Evolutionary conservation across 1,140 invertebrate genomes (phyloP), one percentile per base, ranked within the genome.

Genomic region (Stegodyphus mimosarum): DNA sequence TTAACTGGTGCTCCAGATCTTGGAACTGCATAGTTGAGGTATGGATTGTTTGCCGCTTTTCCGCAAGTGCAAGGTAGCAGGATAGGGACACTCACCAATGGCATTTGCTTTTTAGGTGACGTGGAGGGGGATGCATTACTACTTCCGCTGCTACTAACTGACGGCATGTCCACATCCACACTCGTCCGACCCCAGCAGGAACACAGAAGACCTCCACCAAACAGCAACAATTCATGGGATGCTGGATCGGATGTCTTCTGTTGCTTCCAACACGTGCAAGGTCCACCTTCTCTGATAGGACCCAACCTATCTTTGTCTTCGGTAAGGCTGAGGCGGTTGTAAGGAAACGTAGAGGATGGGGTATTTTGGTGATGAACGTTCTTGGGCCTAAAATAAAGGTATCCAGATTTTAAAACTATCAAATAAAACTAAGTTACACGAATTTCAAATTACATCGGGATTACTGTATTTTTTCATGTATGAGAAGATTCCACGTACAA

Each of bases 61-160:
- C 83, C 83, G 11, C 83, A 86, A 0, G 83, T 86, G 18, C 83
- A 86, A 18, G 83, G 83, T 15, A 86, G 18, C 17, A 86, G 55
- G 51, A 86, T 86, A 0, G 83, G 83, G 11, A 84, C 81, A 51
- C 81, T 76, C 6, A 86, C 52, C 33, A 86, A 48, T 2, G 83
- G 74, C 55, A 78, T 50, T 33, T 86, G 83, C 33, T 84, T 84
- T 55, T 84, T 84, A 48, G 83, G 83, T 11, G 83, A 86, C 6
- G 83, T 86, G 10, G 74, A 78, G 7, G 83, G 83, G 5, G 83
- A 86, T 15, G 75, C 83, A 52, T 86, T 86, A 49, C 83, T 86
- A 17, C 83, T 86, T 1, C 83, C 75, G 72, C 83, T 86, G 18
- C 83, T 86, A 33, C 83, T 86, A 2, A 78, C 74, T 0, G 83